Evolutionary conservation across 2,113 vertebrate species (phyloP).

Genomic region (Chloroceryle aenea): DNA sequence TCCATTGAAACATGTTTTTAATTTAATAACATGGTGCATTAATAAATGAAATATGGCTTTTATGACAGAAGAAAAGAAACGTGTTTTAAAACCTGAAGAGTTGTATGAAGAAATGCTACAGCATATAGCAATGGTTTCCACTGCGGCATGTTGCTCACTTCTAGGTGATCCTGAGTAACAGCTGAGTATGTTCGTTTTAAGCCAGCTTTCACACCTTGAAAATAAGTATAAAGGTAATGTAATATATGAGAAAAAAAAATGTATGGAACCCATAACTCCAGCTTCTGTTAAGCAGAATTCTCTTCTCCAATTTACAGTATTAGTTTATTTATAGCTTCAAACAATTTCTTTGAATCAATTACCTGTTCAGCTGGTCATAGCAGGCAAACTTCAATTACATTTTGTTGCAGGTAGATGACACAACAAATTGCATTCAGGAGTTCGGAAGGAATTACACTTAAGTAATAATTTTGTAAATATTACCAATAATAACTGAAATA

Average conservation of each 20-base stretch:
- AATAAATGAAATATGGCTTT: neutral
- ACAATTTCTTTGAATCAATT: neutral
- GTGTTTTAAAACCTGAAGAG: constrained; percentile 79
- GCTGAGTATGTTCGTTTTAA: constrained; percentile 82
- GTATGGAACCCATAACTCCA: neutral
- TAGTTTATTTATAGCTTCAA: neutral
- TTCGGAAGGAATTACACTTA: neutral
- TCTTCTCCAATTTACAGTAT: neutral
- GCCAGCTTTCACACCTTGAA: constrained; percentile 84
- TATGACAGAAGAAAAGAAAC: neutral
- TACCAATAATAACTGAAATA: neutral
- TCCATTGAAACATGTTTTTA: neutral
- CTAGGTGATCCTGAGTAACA: constrained; percentile 84
- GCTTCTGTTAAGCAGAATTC: neutral
- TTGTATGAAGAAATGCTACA: constrained; percentile 86
- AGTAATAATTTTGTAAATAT: neutral
- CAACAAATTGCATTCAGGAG: neutral
- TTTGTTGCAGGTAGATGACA: neutral
- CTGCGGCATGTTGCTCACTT: constrained; percentile 80
- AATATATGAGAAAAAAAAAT: neutral
- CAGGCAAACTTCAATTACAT: neutral
- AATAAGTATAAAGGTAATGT: neutral
- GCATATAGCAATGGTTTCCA: constrained; percentile 86
- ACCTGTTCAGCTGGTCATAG: neutral
- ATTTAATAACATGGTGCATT: neutral